Percentiles rank a stretch among this genome's conserved stretches.
These are phyloP conservation scores for Clinocottus analis DNA, from an alignment of 2,113 vertebrate genomes.

Conservation along the genomic window DNA sequence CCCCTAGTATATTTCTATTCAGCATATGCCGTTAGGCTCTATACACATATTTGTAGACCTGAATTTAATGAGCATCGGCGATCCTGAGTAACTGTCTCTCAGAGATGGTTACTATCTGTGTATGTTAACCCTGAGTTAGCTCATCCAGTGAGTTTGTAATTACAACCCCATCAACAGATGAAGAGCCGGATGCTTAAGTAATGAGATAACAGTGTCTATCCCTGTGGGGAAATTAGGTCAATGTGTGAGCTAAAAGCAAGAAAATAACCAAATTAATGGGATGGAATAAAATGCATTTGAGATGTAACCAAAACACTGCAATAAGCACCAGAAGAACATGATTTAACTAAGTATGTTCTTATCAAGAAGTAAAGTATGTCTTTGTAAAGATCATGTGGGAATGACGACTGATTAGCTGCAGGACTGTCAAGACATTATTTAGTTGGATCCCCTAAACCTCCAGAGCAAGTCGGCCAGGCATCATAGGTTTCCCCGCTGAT, in stretches of 20 bases:
- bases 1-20: not conserved
- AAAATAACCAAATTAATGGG: not conserved
- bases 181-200: slow-evolving; percentile 19
- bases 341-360: not conserved
- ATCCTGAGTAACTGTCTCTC: slow-evolving; percentile 2
- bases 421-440: not conserved
- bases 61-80: not conserved
- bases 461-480: slow-evolving; percentile 7
- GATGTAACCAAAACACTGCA: not conserved
- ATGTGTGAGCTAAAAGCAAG: slow-evolving; percentile 1
- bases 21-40: not conserved
- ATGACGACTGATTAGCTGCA: not conserved
- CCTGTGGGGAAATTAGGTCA: slow-evolving; percentile 35
- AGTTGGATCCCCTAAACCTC: not conserved
- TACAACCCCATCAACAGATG: slow-evolving; percentile 36
- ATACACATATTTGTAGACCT: not conserved
- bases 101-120: slow-evolving; percentile 13
- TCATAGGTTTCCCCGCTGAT: not conserved
- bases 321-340: not conserved
- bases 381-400: not conserved
- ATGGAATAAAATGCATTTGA: not conserved
- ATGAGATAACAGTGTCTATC: slow-evolving; percentile 29
- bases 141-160: slow-evolving; percentile 18
- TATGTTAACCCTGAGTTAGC: slow-evolving; percentile 21
- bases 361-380: not conserved